Base-by-base conservation (phyloP, 1,140 invertebrate species). In the Carposina sasakii region DNA sequence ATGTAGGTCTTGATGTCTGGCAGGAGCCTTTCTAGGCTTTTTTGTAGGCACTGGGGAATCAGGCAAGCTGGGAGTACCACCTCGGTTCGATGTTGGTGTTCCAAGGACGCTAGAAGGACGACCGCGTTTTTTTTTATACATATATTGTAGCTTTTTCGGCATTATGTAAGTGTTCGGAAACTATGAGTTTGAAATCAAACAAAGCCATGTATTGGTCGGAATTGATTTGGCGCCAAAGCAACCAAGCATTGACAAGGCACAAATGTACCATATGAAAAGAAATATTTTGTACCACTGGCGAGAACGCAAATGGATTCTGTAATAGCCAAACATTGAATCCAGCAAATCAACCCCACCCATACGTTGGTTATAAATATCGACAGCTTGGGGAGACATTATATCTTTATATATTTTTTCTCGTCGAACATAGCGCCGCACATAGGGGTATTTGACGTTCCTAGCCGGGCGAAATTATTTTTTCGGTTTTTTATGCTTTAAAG, bases 341-440 rank as follows among this genome's bases (percentile, higher is more conserved):
- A 67, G 46, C 17, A 73, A 50, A 49, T 79, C 71, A 5, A 77
- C 67, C 4, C 72, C 69, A 30, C 67, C 72, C 72, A 81, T 78
- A 44, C 60, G 54, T 48, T 60, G 57, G 44, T 76, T 79, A 45
- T 76, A 75, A 23, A 52, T 44, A 43, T 53, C 57, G 6, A 58
- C 47, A 17, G 46, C 41, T 50, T 62, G 52, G 17, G 48, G 55
- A 16, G 44, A 53, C 15, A 48, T 10, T 37, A 62, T 41, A 13
- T 52, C 44, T 40, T 39, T 34, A 19, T 44, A 54, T 20, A 22
- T 2, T 19, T 62, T 57, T 37, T 62, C 46, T 46, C 51, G 47
- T 55, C 36, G 24, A 34, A 21, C 9, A 48, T 40, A 72, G 33
- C 45, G 60, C 26, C n/a, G n/a, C n/a, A n/a, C n/a, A n/a, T n/a